A percentile compares a stretch with the other conserved stretches of the same genome.
These are phyloP conservation scores for Takifugu ocellatus DNA, from an alignment of 2,797 vertebrate species.

Conservation along the genomic window DNA sequence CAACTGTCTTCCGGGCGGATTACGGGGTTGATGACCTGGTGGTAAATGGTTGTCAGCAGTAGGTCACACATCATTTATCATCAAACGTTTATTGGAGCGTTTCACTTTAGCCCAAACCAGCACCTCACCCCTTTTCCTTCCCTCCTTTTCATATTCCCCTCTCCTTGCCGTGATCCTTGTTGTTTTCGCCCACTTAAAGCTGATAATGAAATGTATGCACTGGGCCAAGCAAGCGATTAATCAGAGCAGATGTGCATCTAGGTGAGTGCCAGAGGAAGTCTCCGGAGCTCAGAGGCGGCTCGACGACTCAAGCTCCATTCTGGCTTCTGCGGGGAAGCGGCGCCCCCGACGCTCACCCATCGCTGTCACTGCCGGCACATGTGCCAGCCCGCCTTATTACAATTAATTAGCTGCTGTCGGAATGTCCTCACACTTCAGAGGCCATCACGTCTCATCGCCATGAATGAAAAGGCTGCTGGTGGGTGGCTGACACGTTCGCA, in stretches of 20 bases:
- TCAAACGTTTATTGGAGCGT: slow-evolving; percentile 1
- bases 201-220: slow-evolving; percentile 73
- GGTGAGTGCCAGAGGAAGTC: slow-evolving; percentile 66
- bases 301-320: slow-evolving; percentile 44
- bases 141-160: slow-evolving; percentile 3
- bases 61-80: slow-evolving; percentile 26
- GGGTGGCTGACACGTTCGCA: slow-evolving; percentile 52
- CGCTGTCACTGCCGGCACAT: slow-evolving; percentile 55
- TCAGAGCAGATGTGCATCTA: slow-evolving; percentile 78
- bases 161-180: slow-evolving; percentile 45
- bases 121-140: no score
- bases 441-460: slow-evolving; percentile 48
- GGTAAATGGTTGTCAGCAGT: slow-evolving; percentile 26
- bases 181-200: slow-evolving; percentile 72
- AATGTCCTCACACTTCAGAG: slow-evolving; percentile 74
- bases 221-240: slow-evolving; percentile 70
- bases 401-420: slow-evolving; percentile 72
- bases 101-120: not conserved
- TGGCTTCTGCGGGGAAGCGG: slow-evolving; percentile 30
- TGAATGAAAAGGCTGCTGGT: slow-evolving; percentile 55
- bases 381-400: slow-evolving; percentile 68
- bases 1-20: not conserved
- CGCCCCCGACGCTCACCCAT: slow-evolving; percentile 49
- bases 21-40: not conserved
- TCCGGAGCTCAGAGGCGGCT: slow-evolving; percentile 50